phyloP scores from a whole-genome alignment of 2,797 vertebrate genomes.

The Girardinus metallicus region DNA sequence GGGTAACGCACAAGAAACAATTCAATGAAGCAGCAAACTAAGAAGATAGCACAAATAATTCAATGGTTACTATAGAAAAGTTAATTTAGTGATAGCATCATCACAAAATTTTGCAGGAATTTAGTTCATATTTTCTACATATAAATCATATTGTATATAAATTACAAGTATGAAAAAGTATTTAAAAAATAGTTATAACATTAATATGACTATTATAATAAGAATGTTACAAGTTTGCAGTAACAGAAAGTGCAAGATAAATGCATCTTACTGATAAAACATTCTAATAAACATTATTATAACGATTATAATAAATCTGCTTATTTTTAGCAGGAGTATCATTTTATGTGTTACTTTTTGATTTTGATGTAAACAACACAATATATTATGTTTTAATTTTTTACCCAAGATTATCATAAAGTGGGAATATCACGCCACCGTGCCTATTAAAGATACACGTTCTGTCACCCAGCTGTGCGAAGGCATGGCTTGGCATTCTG shows the following conservation, averaged over 20 bases:
- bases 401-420: neutral
- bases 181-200: neutral
- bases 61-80: neutral
- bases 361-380: neutral
- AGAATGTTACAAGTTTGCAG: neutral
- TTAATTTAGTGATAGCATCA: neutral
- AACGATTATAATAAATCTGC: neutral
- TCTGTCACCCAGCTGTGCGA: conserved; percentile 69
- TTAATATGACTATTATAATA: no score
- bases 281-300: neutral
- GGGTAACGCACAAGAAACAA: neutral
- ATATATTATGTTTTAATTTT: neutral
- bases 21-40: neutral
- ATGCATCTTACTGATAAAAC: neutral
- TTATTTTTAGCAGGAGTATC: neutral
- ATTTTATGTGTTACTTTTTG: neutral
- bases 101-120: neutral
- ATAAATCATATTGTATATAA: neutral
- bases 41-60: neutral
- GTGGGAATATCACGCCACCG: neutral
- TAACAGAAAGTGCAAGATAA: neutral
- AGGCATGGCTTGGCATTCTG: conserved; percentile 58
- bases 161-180: neutral
- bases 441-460: conserved; percentile 41
- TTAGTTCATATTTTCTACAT: neutral